These are phyloP conservation scores for Dasypus novemcinctus DNA, from an alignment of 2,113 vertebrate species.

Conservation along the genomic window DNA sequence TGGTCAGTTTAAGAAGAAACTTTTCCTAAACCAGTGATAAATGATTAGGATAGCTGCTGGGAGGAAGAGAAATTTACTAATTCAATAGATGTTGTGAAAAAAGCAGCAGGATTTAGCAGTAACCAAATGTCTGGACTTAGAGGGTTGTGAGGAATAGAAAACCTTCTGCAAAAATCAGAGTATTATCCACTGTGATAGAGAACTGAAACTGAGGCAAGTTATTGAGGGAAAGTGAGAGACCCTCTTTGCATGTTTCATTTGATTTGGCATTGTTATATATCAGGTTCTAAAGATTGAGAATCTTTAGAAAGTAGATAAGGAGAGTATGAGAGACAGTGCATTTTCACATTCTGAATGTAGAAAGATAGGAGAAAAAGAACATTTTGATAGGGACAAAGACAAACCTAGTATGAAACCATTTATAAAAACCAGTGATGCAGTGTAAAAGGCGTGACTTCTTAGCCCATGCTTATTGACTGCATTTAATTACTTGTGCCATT, in stretches of 20 bases:
- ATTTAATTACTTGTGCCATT: neutral
- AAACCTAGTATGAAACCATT: neutral
- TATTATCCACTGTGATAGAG: neutral
- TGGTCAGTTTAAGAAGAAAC: neutral
- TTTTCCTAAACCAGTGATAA: neutral
- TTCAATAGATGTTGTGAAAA: neutral
- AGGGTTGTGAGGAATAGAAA: neutral
- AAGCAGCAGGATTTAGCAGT: neutral
- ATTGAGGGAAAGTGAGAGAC: neutral
- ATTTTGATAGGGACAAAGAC: neutral
- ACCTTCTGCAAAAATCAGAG: neutral
- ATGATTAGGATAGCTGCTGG: neutral
- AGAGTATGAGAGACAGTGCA: neutral
- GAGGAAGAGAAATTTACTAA: neutral
- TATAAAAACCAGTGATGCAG: neutral
- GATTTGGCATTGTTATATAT: neutral
- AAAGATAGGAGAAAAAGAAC: neutral
- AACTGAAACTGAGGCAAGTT: neutral
- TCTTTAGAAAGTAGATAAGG: neutral
- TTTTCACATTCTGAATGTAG: neutral
- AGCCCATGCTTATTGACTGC: neutral
- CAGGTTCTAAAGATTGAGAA: neutral
- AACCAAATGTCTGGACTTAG: neutral
- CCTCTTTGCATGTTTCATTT: neutral
- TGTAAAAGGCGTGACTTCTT: neutral